These are phyloP conservation scores for Eptesicus fuscus DNA, from an alignment of 2,113 vertebrate species.

Conservation along the genomic window DNA sequence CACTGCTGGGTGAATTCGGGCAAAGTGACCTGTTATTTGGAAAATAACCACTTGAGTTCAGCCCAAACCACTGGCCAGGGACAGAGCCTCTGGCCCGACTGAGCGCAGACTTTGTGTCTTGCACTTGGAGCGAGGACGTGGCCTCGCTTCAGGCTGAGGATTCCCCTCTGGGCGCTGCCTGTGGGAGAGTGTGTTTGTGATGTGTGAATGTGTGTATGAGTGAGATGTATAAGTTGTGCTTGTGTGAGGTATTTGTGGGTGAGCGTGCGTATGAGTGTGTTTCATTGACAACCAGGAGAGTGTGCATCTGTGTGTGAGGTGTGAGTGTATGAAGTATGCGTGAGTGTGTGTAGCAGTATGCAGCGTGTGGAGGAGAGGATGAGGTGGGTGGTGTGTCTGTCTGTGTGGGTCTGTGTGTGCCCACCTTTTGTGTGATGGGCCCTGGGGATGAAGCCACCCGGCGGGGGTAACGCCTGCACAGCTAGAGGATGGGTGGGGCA, in stretches of 20 bases:
- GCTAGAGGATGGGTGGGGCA: rapidly evolving
- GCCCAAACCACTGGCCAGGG: background rate
- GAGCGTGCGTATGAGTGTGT: no score
- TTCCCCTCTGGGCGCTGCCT: background rate
- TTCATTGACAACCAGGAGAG: background rate
- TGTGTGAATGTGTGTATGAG: background rate
- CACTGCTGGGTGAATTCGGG: background rate
- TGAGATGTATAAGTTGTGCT: background rate
- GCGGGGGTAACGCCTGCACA: no score
- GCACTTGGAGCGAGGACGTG: rapidly evolving
- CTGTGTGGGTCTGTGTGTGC: background rate
- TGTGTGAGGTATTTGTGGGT: background rate
- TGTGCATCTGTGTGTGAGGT: background rate
- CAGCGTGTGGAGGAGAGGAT: background rate
- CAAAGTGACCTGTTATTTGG: background rate
- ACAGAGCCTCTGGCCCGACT: rapidly evolving
- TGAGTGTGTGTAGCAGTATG: background rate
- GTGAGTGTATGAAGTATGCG: background rate
- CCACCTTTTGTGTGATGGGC: background rate
- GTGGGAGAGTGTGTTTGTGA: background rate
- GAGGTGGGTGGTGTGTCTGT: background rate
- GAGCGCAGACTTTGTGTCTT: rapidly evolving
- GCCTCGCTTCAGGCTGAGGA: background rate
- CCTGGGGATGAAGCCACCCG: background rate
- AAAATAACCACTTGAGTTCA: background rate